phyloP scores from a whole-genome alignment of 1,140 invertebrate species.

The Drosophila subpulchrella region DNA sequence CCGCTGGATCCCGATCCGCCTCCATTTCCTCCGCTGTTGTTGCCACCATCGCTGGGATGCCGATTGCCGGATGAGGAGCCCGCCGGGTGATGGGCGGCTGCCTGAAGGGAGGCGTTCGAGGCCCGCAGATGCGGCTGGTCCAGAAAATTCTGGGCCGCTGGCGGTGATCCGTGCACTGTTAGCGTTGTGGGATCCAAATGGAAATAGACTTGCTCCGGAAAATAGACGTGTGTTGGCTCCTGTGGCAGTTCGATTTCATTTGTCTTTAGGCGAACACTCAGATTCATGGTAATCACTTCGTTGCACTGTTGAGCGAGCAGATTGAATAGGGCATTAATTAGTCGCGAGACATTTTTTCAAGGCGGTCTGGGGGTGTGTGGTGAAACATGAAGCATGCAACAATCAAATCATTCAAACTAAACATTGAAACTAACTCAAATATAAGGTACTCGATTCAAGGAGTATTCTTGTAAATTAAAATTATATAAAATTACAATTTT shows the following conservation, averaged over 20 bases:
- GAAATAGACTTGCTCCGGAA: constrained; percentile 79
- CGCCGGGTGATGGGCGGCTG: constrained; percentile 45
- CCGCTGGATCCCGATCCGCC: constrained; percentile 26
- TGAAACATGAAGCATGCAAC: constrained; percentile 65
- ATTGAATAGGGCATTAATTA: constrained; percentile 14
- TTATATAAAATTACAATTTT: background rate
- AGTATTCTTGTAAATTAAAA: background rate
- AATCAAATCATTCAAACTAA: constrained; percentile 52
- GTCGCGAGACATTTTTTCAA: background rate
- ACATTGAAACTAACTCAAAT: constrained; percentile 33
- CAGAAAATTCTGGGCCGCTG: constrained; percentile 57
- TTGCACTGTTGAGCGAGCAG: constrained; percentile 57
- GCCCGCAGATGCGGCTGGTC: constrained; percentile 72
- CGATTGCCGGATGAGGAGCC: constrained; percentile 29
- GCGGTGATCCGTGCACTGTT: constrained; percentile 61
- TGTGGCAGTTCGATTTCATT: constrained; percentile 85
- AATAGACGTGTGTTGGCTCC: constrained; percentile 75
- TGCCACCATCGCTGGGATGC: constrained; percentile 36
- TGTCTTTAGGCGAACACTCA: constrained; percentile 86
- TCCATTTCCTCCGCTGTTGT: constrained; percentile 74
- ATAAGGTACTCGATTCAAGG: background rate
- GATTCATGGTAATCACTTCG: constrained; percentile 85
- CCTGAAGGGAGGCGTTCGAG: constrained; percentile 76
- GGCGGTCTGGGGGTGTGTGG: constrained; percentile 7
- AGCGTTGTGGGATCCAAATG: constrained; percentile 71